A percentile compares a stretch with the other conserved stretches of the same genome.
phyloP scores from a whole-genome alignment of 2,113 vertebrate genomes.

The Phainopepla nitens region DNA sequence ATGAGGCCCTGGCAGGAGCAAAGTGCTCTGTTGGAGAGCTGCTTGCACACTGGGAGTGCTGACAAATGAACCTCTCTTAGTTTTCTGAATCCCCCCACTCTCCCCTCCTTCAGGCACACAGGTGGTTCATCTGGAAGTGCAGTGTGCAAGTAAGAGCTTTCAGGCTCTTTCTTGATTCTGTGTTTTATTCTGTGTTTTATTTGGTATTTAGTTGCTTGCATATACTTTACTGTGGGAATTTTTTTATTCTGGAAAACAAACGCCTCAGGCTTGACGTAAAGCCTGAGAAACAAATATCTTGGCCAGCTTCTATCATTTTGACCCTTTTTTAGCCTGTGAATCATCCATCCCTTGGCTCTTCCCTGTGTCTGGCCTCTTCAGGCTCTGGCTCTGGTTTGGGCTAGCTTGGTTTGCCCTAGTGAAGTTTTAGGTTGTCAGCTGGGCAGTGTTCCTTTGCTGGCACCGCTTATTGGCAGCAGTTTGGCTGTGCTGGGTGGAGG shows the following conservation, averaged over 20 bases:
- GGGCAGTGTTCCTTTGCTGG: too few relatives aligned
- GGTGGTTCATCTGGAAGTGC: background rate
- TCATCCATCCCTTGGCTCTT: constrained; percentile 9
- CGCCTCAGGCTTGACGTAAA: background rate
- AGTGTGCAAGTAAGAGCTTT: background rate
- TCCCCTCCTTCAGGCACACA: background rate
- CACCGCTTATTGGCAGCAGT: too few relatives aligned
- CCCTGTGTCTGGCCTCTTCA: background rate
- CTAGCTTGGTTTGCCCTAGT: background rate
- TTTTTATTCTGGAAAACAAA: background rate
- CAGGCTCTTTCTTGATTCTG: background rate
- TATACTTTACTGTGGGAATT: background rate
- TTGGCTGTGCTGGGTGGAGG: background rate
- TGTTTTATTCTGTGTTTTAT: background rate
- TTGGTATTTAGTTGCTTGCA: background rate
- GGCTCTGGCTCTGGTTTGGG: background rate
- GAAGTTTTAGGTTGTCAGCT: background rate
- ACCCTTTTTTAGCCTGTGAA: constrained; percentile 13
- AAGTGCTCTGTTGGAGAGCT: background rate
- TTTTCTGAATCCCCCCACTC: background rate
- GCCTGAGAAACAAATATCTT: background rate
- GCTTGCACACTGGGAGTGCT: background rate
- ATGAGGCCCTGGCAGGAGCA: background rate
- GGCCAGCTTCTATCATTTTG: background rate
- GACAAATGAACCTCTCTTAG: background rate